A percentile compares a stretch with the other conserved stretches of the same genome.
Evolutionary conservation across 2,113 vertebrate genomes (phyloP).

Genomic region (Thryonomys swinderianus): DNA sequence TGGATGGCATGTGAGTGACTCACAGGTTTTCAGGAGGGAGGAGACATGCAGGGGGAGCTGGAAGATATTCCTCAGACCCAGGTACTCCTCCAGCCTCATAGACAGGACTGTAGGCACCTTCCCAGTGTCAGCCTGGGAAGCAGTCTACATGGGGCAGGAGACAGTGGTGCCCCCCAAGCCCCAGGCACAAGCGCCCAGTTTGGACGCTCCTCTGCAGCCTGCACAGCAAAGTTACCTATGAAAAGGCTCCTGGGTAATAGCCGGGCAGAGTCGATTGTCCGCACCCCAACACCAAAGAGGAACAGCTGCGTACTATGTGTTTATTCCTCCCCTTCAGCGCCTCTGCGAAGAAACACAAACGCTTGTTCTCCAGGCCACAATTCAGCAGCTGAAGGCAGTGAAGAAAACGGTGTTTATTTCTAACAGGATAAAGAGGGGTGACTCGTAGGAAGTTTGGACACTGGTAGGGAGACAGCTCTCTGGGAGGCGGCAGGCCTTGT

Average conservation of each 20-base stretch:
- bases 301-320: constrained; percentile 81
- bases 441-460: constrained; percentile 42
- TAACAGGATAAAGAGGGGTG: constrained; percentile 52
- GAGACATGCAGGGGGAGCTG: background rate
- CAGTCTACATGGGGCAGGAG: background rate
- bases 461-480: constrained; percentile 20
- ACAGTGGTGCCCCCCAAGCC: too few species aligned
- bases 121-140: background rate
- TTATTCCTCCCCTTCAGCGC: constrained; percentile 74
- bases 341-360: constrained; percentile 69
- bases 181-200: too few species aligned
- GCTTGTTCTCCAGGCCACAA: constrained; percentile 70
- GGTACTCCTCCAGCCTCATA: background rate
- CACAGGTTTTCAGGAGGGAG: background rate
- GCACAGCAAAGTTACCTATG: background rate
- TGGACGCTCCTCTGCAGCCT: too few species aligned
- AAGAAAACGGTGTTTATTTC: constrained; percentile 61
- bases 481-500: background rate
- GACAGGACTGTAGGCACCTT: background rate
- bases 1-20: background rate
- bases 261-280: constrained; percentile 38
- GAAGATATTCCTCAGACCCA: background rate
- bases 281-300: constrained; percentile 63
- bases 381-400: constrained; percentile 64
- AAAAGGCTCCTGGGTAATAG: constrained; percentile 66